phyloP scores from a whole-genome alignment of 2,113 vertebrate genomes.

The Motacilla alba region DNA sequence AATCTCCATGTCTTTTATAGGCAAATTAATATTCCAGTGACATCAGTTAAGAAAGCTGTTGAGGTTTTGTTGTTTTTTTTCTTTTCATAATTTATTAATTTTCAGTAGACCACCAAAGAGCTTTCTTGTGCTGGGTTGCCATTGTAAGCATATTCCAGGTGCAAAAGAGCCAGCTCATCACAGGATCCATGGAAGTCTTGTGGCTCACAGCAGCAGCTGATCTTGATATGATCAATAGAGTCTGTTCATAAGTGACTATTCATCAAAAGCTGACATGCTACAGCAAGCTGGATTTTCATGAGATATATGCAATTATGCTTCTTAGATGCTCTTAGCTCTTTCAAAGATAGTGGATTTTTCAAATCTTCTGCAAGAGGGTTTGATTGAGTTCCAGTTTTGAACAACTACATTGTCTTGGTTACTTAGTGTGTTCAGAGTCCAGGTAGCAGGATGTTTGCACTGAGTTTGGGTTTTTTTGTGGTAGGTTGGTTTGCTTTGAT shows the following conservation, averaged over 20 bases:
- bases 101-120: neutral
- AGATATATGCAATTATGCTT: neutral
- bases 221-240: neutral
- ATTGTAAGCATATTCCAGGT: neutral
- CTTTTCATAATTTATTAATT: neutral
- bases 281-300: neutral
- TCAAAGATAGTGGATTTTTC: neutral
- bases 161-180: neutral
- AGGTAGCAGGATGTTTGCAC: fast-evolving
- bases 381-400: neutral
- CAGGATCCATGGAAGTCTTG: neutral
- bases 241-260: neutral
- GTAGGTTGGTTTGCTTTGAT: neutral
- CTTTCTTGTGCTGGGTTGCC: neutral
- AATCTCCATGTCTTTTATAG: neutral
- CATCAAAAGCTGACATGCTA: neutral
- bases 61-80: neutral
- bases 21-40: neutral
- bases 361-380: neutral
- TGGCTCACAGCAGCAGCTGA: neutral
- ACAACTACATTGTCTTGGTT: neutral
- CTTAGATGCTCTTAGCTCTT: neutral
- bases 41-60: neutral
- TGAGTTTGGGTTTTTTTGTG: neutral
- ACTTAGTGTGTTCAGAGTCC: neutral